Evolutionary conservation across 2,888 invertebrate species (phyloP), one percentile per base, ranked within the genome.

Genomic region (Neuroscelio doddi): DNA sequence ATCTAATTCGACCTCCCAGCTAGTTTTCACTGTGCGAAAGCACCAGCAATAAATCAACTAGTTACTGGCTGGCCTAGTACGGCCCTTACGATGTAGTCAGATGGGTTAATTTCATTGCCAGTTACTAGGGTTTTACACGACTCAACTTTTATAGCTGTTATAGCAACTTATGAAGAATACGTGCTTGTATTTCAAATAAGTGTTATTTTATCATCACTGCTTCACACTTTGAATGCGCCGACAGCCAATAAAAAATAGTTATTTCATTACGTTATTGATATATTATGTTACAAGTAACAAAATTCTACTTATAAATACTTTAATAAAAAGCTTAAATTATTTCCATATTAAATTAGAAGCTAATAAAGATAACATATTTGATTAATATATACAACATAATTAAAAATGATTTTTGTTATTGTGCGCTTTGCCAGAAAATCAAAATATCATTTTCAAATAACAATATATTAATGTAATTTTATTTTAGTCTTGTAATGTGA

Each of bases 41-140:
- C 77, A 71, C 62, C 69, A 72, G 77, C 80, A 78, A 83, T 83
- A 83, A 83, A 83, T 83, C 83, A 83, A 83, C 83, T 80, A 83
- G 83, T 83, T 83, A 81, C 82, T 64, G 75, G 72, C 68, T 71
- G 71, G 68, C 64, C 73, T 70, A 77, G 76, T 77, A 81, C 83
- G 82, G 82, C 82, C 83, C 82, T 82, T 75, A 73, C 76, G 78
- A 77, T 82, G 80, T 82, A 78, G 73, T 80, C 81, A 78, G 80
- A 82, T 79, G 81, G 80, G 76, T 83, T 83, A 83, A 83, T 83
- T 83, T 80, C 80, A 78, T 79, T 73, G 76, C 72, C 72, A 71
- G 66, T 67, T 69, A 68, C 62, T 64, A 53, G 63, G 59, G 49
- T 67, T 64, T 67, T 64, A 69, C 64, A 62, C 59, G 66, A 38